These are phyloP conservation scores for Plotosus lineatus DNA, from an alignment of 2,113 vertebrate genomes.

Conservation along the genomic window DNA sequence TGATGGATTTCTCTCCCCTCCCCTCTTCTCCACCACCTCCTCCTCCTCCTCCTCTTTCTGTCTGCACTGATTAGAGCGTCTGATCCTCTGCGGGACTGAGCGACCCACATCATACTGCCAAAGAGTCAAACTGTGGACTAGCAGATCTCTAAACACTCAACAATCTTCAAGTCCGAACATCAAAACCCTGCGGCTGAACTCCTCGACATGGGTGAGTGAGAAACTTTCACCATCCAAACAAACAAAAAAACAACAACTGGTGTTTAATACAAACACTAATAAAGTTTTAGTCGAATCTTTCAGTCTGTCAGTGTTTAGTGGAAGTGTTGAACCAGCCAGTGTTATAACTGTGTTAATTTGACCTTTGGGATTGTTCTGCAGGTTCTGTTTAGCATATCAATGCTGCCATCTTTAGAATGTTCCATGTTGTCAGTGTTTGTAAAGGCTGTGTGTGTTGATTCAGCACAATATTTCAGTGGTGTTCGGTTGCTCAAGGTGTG, in stretches of 20 bases:
- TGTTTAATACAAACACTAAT: neutral
- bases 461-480: neutral
- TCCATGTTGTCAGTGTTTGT: neutral
- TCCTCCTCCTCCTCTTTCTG: conserved; percentile 19
- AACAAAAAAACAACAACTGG: neutral
- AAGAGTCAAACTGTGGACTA: conserved; percentile 26
- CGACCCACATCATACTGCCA: conserved; percentile 34
- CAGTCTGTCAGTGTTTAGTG: neutral
- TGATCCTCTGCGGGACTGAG: conserved; percentile 29
- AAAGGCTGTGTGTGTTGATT: neutral
- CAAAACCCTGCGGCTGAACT: neutral
- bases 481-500: neutral
- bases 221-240: neutral
- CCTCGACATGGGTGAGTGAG: conserved; percentile 39
- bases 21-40: neutral
- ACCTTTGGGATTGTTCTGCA: neutral
- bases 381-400: neutral
- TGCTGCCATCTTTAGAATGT: no score
- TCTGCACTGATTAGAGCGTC: conserved; percentile 16
- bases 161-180: neutral
- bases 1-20: conserved; percentile 10
- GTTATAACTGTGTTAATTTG: neutral
- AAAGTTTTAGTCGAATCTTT: neutral
- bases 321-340: neutral
- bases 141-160: neutral